Conservation (phyloP, 2,797 vertebrate genomes). For the Silurus lanzhouensis region DNA sequence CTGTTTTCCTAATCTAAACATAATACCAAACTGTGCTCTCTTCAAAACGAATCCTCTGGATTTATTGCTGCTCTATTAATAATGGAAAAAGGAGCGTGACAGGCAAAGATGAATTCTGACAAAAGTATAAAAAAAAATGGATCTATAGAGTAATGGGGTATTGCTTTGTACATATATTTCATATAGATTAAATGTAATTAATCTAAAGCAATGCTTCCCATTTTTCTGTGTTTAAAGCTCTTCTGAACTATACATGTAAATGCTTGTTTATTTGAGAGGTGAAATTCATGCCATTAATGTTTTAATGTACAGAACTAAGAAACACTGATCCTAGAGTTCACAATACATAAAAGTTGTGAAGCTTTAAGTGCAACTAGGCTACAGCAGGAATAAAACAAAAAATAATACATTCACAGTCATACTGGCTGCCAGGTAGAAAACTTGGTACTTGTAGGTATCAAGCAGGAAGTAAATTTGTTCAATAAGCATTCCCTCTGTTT, state of each 20-base stretch:
- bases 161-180: not conserved
- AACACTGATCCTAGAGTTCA: not conserved
- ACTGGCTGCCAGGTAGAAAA: slow-evolving; percentile 7
- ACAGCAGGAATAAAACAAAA: not conserved
- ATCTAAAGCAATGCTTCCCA: not conserved
- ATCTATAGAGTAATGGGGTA: not conserved
- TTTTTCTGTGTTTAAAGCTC: too few relatives aligned
- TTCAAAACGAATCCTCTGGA: not conserved
- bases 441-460: not conserved
- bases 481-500: not conserved
- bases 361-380: slow-evolving; percentile 4
- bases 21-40: not conserved
- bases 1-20: not conserved
- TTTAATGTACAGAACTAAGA: not conserved
- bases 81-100: not conserved
- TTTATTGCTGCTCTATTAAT: slow-evolving; percentile 9
- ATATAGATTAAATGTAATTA: not conserved
- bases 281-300: not conserved
- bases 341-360: not conserved
- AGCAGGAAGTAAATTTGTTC: not conserved
- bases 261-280: not conserved
- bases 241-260: not conserved
- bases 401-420: not conserved
- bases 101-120: not conserved
- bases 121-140: not conserved